phyloP scores from a whole-genome alignment of 2,888 invertebrate genomes.

The Drosophila multiciliata region DNA sequence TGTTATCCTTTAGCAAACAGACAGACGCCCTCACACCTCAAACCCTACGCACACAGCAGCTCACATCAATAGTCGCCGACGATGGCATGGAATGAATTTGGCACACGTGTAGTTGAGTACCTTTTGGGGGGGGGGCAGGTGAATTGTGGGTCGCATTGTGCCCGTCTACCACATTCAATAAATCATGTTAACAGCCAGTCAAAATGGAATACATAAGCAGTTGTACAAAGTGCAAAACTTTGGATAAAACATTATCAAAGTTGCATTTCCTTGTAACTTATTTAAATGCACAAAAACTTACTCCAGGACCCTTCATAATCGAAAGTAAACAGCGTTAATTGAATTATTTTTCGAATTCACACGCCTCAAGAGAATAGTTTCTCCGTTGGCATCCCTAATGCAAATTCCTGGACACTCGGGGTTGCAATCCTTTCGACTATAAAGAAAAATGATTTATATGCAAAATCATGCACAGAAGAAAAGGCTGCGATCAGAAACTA shows the following conservation, averaged over 20 bases:
- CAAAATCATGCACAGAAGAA: conserved; percentile 46
- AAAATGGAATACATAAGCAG: conserved; percentile 63
- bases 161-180: conserved; percentile 70
- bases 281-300: not conserved
- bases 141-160: conserved; percentile 33
- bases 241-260: conserved; percentile 20
- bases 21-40: conserved; percentile 29
- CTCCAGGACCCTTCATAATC: not conserved
- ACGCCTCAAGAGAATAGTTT: conserved; percentile 34
- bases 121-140: conserved; percentile 35
- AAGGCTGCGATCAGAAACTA: conserved; percentile 34
- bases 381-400: conserved; percentile 53
- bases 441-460: conserved; percentile 77
- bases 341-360: conserved; percentile 48
- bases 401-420: conserved; percentile 71
- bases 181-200: conserved; percentile 79
- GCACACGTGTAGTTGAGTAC: conserved; percentile 79
- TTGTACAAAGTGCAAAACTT: conserved; percentile 25
- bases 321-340: conserved; percentile 38
- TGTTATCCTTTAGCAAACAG: conserved; percentile 81
- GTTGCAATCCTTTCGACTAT: conserved; percentile 60
- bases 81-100: conserved; percentile 76
- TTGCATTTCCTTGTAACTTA: conserved; percentile 6
- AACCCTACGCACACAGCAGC: conserved; percentile 13
- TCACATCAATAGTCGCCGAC: conserved; percentile 70